Evolutionary conservation across 1,140 invertebrate species (phyloP).

Genomic region (Listronotus oregonensis): DNA sequence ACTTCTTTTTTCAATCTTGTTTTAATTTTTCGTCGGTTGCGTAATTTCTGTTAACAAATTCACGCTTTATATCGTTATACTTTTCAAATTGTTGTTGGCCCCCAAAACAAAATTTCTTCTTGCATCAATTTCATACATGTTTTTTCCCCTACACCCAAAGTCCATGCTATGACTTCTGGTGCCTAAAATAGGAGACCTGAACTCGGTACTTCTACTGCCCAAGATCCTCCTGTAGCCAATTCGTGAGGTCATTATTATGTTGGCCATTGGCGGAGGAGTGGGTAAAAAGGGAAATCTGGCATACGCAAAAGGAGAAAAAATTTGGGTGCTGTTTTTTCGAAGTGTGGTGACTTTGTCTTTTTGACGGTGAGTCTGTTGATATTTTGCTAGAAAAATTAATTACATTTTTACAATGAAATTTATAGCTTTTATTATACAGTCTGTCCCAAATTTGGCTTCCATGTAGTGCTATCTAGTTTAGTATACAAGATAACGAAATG

Average conservation of each 20-base stretch:
- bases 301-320: slow-evolving; percentile 42
- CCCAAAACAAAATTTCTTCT: not conserved
- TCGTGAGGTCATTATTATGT: slow-evolving; percentile 50
- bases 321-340: slow-evolving; percentile 19
- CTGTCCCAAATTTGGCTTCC: no score
- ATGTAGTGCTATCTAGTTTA: no score
- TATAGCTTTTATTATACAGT: no score
- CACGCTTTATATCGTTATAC: no score
- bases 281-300: slow-evolving; percentile 52
- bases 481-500: no score
- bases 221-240: slow-evolving; percentile 49
- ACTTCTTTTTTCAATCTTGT: not conserved
- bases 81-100: not conserved
- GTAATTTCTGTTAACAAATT: no score
- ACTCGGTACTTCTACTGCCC: slow-evolving; percentile 44
- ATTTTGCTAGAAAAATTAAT: slow-evolving; percentile 12
- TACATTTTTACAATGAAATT: no score
- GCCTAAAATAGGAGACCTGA: slow-evolving; percentile 46
- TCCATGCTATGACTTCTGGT: slow-evolving; percentile 33
- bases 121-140: not conserved
- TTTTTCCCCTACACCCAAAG: slow-evolving; percentile 2
- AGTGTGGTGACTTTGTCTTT: slow-evolving; percentile 3
- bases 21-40: no score
- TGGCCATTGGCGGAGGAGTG: slow-evolving; percentile 54
- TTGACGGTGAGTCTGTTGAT: slow-evolving; percentile 15